Base-by-base conservation (phyloP, 2,113 vertebrate genomes). In the Phyllopteryx taeniolatus region DNA sequence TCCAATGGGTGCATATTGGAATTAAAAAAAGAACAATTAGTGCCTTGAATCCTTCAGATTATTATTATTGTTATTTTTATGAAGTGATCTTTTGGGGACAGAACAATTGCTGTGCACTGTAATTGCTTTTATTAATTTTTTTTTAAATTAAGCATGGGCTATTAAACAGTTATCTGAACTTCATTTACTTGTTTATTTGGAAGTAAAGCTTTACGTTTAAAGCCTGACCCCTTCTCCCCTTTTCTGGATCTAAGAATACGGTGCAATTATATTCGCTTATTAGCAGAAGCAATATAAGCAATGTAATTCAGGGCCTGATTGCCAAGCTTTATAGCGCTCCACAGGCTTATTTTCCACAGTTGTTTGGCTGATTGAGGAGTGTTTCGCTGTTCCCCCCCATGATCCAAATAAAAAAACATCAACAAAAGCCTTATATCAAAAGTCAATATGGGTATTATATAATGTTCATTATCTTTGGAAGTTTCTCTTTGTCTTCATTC, bases 111-210 rank as follows among this genome's bases (percentile, higher is more conserved):
- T 54, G 56, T 63, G 51, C 73, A 73, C 76, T 82, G 73, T 79
- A 80, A 73, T 82, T 77, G 75, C 76, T 19, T 51, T 51, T 7
- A 51, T 17, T 51, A 7, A 2, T 51, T 19, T 51, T 51, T 17
- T 3, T 51, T 51, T n/a, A n/a, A n/a, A 5, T 51, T 51, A 51
- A 51, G 49, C 49, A 82, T 70, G 83, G 82, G 77, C 13, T 51
- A 60, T 78, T 72, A 63, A 81, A 82, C 71, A 77, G 75, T 75
- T 71, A 64, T 73, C 9, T 11, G 70, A 71, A 76, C 72, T 79
- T 9, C 27, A 15, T 60, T 33, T 60, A 84, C 74, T 77, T 77
- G 81, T 81, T 82, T 79, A 76, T 74, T 71, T 86, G 73, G 72
- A 79, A 51, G n/a, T 49, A 44, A 39, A 49, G 64, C 77, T 60